These are phyloP conservation scores for Apis mellifera DNA, from an alignment of 1,140 invertebrate species.

Conservation along the genomic window Amel_HAv3.1 CM009944.2:7904001-7904500, in stretches of 20 bases:
- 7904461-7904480: not conserved
- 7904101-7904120: not conserved
- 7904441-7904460: not conserved
- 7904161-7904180: not conserved
- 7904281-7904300: conserved; percentile 11
- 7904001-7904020: not conserved
- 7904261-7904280: not conserved
- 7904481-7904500: not conserved
- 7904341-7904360: conserved; percentile 56
- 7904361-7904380: conserved; percentile 26
- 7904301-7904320: conserved; percentile 7
- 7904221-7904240: not conserved
- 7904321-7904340: conserved; percentile 29
- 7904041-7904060: conserved; percentile 19
- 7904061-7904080: too few relatives aligned
- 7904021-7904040: conserved; percentile 19
- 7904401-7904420: too few relatives aligned
- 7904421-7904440: not conserved
- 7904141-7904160: not conserved
- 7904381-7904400: not conserved
- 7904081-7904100: not conserved
- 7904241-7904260: not conserved
- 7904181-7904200: not conserved
- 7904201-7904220: conserved; percentile 9
- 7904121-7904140: not conserved